These are phyloP conservation scores for Bufo bufo DNA, from an alignment of 2,113 vertebrate species.

Conservation along the genomic window DNA sequence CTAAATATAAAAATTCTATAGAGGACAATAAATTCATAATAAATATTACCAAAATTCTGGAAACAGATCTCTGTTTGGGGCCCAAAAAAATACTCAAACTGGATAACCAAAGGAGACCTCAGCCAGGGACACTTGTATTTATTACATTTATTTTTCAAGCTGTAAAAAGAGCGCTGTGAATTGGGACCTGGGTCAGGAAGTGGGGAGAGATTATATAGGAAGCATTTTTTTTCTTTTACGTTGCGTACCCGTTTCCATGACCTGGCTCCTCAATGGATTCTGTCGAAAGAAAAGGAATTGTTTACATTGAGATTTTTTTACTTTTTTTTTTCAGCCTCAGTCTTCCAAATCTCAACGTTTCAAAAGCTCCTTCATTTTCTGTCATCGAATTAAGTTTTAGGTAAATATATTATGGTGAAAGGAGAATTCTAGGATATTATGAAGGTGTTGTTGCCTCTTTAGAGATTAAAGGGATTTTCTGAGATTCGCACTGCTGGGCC, in stretches of 20 bases:
- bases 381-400: neutral
- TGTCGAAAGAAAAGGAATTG: neutral
- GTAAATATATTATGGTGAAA: neutral
- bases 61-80: slow-evolving; percentile 54
- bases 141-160: slow-evolving; percentile 59
- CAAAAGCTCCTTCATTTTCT: neutral
- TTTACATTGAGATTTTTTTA: neutral
- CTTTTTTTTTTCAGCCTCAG: neutral
- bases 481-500: neutral
- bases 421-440: neutral
- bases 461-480: neutral
- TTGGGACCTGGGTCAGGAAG: slow-evolving; percentile 47
- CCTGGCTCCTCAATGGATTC: neutral
- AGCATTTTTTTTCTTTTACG: neutral
- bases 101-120: slow-evolving; percentile 50
- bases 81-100: slow-evolving; percentile 60
- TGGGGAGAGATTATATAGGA: slow-evolving; percentile 35
- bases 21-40: slow-evolving; percentile 68
- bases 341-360: neutral
- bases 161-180: slow-evolving; percentile 28
- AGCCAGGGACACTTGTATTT: slow-evolving; percentile 48
- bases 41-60: slow-evolving; percentile 66
- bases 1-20: slow-evolving; percentile 68
- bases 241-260: neutral
- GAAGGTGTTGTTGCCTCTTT: neutral